Percentiles rank a stretch among this genome's conserved stretches.
Conservation (phyloP, 2,113 vertebrate genomes). For the Pangasianodon gigas region DNA sequence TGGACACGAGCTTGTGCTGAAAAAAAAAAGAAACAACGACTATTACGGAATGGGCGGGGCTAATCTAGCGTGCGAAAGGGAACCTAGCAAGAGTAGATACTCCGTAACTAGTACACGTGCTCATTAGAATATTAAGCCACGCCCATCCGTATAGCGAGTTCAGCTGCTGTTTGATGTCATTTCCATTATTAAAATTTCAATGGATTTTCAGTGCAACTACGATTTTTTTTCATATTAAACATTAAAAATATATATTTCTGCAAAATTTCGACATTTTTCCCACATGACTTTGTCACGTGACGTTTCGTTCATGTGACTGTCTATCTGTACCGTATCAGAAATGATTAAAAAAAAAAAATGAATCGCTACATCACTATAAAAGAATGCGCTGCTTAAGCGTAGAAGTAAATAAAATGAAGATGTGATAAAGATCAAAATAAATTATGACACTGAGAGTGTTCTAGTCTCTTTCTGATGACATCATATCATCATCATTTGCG, state of each 20-base stretch:
- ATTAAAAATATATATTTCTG: background rate
- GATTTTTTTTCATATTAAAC: background rate
- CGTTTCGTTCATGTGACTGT: no score
- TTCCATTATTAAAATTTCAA: background rate
- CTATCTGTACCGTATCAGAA: no score
- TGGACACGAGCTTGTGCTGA: background rate
- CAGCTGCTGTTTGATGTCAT: background rate
- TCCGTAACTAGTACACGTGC: background rate
- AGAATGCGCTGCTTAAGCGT: background rate
- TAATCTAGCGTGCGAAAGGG: background rate
- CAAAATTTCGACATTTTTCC: background rate
- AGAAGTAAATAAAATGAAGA: background rate
- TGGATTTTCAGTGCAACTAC: background rate
- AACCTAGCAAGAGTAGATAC: background rate
- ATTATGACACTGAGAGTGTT: background rate
- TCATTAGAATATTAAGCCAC: background rate
- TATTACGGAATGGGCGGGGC: background rate
- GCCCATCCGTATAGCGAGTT: background rate
- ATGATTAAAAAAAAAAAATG: no score
- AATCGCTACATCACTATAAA: no score
- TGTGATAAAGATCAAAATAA: background rate
- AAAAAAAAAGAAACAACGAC: background rate
- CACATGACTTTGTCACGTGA: no score
- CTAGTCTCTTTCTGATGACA: background rate
- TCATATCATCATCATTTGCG: background rate